Conservation (phyloP, 1,140 invertebrate genomes). For the Conus ventricosus region DNA sequence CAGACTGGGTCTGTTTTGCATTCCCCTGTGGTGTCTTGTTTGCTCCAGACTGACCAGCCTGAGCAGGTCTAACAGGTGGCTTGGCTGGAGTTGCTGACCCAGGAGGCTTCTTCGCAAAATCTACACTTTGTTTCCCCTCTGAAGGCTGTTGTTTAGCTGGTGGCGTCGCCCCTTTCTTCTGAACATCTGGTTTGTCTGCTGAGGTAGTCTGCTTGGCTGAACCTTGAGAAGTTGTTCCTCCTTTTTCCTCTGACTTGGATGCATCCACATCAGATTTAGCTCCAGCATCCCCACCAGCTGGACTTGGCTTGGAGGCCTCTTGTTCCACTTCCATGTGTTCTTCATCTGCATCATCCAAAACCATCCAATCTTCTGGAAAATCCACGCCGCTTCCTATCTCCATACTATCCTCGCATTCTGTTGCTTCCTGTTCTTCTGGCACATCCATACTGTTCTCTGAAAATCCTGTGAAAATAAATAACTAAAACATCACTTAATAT, state of each 20-base stretch:
- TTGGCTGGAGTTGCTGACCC: not conserved
- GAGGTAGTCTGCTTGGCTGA: not conserved
- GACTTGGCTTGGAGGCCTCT: not conserved
- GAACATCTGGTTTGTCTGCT: not conserved
- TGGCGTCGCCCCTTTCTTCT: not conserved
- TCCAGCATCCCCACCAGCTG: not conserved
- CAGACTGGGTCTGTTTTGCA: not conserved
- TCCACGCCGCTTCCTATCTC: not conserved
- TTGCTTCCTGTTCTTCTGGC: not conserved
- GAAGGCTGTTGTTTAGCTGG: not conserved
- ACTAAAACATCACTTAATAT: not conserved
- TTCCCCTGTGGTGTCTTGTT: not conserved
- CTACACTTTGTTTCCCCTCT: not conserved
- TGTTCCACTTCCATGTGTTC: not conserved
- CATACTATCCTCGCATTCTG: not conserved
- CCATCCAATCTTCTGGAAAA: constrained; percentile 16
- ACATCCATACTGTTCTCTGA: not conserved
- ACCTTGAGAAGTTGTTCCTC: not conserved
- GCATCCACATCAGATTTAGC: not conserved
- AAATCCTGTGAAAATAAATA: too few relatives aligned
- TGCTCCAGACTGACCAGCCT: not conserved
- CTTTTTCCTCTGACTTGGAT: not conserved
- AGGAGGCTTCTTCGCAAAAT: not conserved
- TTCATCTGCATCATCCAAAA: constrained; percentile 4
- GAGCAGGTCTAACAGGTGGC: not conserved